Conservation (phyloP, 2,888 invertebrate genomes). For the Pecten maximus region DNA sequence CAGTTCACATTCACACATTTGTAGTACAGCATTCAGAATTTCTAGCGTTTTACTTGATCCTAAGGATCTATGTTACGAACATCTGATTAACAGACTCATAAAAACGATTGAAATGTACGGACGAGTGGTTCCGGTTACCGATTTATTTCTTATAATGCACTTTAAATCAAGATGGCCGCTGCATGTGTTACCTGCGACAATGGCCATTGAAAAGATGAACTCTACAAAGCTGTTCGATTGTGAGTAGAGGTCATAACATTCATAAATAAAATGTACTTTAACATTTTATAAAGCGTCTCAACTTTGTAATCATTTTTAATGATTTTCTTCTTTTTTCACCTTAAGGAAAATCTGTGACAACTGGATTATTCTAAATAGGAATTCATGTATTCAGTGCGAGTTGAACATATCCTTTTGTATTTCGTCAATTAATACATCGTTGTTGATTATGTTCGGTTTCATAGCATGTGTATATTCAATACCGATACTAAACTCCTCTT, state of each 20-base stretch:
- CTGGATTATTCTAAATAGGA: too few relatives aligned
- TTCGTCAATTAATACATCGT: too few relatives aligned
- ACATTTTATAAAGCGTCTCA: background rate
- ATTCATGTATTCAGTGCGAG: too few relatives aligned
- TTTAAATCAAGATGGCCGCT: background rate
- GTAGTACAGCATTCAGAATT: background rate
- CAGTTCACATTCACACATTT: conserved; percentile 1
- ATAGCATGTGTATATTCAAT: too few relatives aligned
- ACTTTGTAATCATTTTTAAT: background rate
- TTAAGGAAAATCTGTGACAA: background rate
- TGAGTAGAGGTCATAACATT: background rate
- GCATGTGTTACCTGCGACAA: conserved; percentile 9
- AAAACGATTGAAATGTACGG: conserved; percentile 29
- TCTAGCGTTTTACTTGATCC: background rate
- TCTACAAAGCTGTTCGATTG: background rate
- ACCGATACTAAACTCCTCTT: too few relatives aligned
- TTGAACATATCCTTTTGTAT: too few relatives aligned
- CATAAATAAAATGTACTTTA: conserved; percentile 3
- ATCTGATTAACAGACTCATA: background rate
- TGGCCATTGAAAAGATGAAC: background rate
- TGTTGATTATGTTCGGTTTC: too few relatives aligned
- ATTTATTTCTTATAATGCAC: conserved; percentile 27
- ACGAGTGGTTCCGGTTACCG: conserved; percentile 20
- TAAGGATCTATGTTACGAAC: background rate
- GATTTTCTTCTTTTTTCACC: background rate